phyloP scores from a whole-genome alignment of 2,888 invertebrate genomes.

The Rhabditoides inermis region DNA sequence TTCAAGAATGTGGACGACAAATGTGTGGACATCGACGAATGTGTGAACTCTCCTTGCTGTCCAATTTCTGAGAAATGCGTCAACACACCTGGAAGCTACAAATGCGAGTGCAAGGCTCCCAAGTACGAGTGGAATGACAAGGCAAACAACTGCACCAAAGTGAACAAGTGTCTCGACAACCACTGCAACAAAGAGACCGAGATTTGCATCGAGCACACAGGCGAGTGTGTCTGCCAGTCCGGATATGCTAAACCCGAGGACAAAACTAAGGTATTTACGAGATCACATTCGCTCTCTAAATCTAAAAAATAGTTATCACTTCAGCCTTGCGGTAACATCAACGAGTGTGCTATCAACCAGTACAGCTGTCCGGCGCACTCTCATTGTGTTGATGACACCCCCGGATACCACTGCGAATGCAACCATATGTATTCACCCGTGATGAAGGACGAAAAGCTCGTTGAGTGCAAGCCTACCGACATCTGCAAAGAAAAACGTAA shows the following conservation, averaged over 20 bases:
- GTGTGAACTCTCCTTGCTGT: too few relatives aligned
- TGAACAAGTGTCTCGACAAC: conserved; percentile 4
- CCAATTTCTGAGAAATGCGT: too few relatives aligned
- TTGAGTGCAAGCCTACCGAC: too few relatives aligned
- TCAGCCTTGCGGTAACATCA: conserved; percentile 4
- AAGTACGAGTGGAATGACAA: too few relatives aligned
- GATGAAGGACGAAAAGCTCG: too few relatives aligned
- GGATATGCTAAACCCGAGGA: neutral
- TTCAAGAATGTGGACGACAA: too few relatives aligned
- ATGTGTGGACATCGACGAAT: too few relatives aligned
- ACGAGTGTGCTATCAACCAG: conserved; percentile 4
- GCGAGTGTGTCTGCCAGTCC: conserved; percentile 4
- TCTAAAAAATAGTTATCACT: too few relatives aligned
- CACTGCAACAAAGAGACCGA: conserved; percentile 4
- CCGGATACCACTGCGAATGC: too few relatives aligned
- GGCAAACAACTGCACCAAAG: conserved; percentile 2
- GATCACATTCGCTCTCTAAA: neutral
- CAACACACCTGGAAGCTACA: neutral
- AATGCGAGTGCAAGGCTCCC: neutral
- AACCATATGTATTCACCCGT: too few relatives aligned
- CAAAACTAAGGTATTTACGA: neutral
- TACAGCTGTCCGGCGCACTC: conserved; percentile 5
- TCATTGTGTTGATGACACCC: neutral
- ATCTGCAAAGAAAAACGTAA: too few relatives aligned
- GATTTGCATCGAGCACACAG: conserved; percentile 3